Percentiles rank a stretch among this genome's conserved stretches.
These are phyloP conservation scores for Catharus minimus DNA, from an alignment of 2,113 vertebrate genomes.

Conservation along the genomic window DNA sequence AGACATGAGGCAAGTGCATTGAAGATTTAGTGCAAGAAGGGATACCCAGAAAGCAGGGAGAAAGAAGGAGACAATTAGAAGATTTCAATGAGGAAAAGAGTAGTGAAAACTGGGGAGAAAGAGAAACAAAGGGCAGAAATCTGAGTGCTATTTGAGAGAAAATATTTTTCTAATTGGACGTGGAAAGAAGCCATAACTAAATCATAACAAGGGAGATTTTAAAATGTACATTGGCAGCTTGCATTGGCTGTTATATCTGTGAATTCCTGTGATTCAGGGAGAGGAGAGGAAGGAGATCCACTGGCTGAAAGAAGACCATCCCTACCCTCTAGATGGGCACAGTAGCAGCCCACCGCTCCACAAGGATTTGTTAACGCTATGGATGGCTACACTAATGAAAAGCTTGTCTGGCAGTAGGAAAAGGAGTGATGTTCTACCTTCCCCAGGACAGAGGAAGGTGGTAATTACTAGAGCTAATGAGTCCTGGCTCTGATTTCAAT, in stretches of 20 bases:
- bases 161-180: background rate
- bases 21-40: background rate
- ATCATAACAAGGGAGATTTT: background rate
- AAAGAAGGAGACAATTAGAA: background rate
- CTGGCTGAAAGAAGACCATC: background rate
- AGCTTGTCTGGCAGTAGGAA: background rate
- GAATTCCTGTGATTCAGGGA: background rate
- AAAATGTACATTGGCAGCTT: background rate
- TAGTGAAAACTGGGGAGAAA: background rate
- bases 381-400: background rate
- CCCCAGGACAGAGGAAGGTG: background rate
- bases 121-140: background rate
- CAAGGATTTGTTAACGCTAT: background rate
- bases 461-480: constrained; percentile 1
- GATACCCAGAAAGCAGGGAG: background rate
- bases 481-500: background rate
- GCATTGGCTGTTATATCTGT: background rate
- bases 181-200: background rate
- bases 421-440: background rate
- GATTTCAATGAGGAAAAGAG: background rate
- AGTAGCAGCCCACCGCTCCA: background rate
- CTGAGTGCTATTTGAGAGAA: background rate
- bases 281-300: background rate
- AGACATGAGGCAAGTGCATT: background rate
- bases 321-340: background rate